Percentiles rank a stretch among this genome's conserved stretches.
These are phyloP conservation scores for Diplosoma virens DNA, from an alignment of 23 tunicate species.

Conservation along the genomic window DNA sequence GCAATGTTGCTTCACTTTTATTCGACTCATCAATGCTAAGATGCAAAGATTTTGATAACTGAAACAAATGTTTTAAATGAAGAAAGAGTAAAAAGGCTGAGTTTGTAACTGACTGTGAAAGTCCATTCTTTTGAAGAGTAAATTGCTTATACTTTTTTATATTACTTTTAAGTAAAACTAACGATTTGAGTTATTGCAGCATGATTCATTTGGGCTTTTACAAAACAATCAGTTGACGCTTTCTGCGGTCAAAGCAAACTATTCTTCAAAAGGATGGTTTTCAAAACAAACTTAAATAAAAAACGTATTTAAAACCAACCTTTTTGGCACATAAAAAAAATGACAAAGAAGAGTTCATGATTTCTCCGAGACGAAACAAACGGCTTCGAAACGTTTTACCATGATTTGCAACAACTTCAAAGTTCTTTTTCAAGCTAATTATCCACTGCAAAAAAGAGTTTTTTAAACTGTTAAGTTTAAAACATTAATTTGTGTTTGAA, in stretches of 20 bases:
- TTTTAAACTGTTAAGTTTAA: not conserved
- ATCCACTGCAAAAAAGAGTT: constrained; percentile 42
- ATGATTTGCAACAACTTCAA: constrained; percentile 28
- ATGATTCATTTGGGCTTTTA: too few relatives aligned
- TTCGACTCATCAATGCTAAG: constrained; percentile 18
- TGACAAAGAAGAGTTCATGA: constrained; percentile 31
- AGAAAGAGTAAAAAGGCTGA: not conserved
- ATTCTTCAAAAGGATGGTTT: too few relatives aligned
- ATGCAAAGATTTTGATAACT: constrained; percentile 39
- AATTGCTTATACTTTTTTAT: too few relatives aligned
- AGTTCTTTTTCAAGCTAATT: not conserved
- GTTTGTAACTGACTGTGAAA: not conserved
- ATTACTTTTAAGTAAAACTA: too few relatives aligned
- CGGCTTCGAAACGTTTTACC: constrained; percentile 18
- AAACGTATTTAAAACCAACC: too few relatives aligned
- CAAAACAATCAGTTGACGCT: too few relatives aligned
- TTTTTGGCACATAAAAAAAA: constrained; percentile 43
- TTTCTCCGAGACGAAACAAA: constrained; percentile 23
- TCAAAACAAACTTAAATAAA: too few relatives aligned
- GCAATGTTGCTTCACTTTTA: constrained; percentile 59
- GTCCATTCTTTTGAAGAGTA: too few relatives aligned
- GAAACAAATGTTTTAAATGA: not conserved
- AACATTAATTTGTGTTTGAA: not conserved
- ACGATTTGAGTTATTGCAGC: too few relatives aligned
- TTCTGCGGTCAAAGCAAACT: too few relatives aligned